Evolutionary conservation across 2,888 invertebrate genomes (phyloP).

Genomic region (Athetis lepigone): DNA sequence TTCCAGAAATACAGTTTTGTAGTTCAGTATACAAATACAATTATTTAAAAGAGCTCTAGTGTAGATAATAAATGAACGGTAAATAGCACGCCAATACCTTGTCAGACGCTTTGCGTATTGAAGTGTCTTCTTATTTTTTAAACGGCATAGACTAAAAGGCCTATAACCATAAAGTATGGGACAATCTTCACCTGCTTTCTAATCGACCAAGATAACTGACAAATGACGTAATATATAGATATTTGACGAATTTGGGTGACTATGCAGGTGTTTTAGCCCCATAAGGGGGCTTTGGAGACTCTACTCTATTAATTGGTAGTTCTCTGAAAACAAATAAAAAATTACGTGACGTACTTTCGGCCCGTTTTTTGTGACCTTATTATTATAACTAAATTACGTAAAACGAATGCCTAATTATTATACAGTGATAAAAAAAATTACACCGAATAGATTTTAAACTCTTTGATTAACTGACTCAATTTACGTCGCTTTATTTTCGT

Average conservation of each 20-base stretch:
- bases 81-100: slow-evolving; percentile 51
- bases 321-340: too few relatives aligned
- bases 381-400: too few relatives aligned
- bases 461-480: too few relatives aligned
- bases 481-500: too few relatives aligned
- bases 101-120: slow-evolving; percentile 59
- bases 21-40: neutral
- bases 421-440: too few relatives aligned
- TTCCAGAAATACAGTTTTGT: neutral
- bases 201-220: neutral
- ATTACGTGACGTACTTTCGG: neutral
- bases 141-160: slow-evolving; percentile 60
- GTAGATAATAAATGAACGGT: slow-evolving; percentile 56
- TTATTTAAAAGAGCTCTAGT: slow-evolving; percentile 45
- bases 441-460: too few relatives aligned
- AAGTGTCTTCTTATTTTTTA: slow-evolving; percentile 59
- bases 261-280: too few relatives aligned
- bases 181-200: slow-evolving; percentile 17
- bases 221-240: neutral
- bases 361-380: neutral
- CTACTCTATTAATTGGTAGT: too few relatives aligned
- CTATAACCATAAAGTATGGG: slow-evolving; percentile 44
- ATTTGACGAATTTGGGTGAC: neutral
- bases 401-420: too few relatives aligned
- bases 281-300: too few relatives aligned